phyloP scores from a whole-genome alignment of 2,888 invertebrate species.

The Eupithecia subumbrata region DNA sequence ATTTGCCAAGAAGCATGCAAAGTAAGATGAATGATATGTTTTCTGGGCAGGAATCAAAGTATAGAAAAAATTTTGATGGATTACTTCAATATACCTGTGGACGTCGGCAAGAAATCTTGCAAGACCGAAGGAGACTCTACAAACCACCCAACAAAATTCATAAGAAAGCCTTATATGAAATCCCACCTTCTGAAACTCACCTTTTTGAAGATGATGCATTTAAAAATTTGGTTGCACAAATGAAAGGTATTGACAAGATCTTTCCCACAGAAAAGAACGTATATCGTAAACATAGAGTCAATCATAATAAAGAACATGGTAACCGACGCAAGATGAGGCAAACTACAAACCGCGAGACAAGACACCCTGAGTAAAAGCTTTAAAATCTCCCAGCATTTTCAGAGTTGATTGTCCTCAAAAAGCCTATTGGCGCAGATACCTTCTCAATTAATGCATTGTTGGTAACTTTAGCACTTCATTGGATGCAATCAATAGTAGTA shows the following conservation, averaged over 20 bases:
- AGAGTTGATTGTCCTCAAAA: background rate
- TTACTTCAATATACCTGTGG: constrained; percentile 5
- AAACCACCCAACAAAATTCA: background rate
- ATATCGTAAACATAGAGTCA: too few species aligned
- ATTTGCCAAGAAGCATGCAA: background rate
- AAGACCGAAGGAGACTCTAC: constrained; percentile 1
- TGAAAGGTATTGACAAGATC: background rate
- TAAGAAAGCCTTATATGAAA: background rate
- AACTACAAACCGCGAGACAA: background rate
- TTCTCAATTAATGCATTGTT: background rate
- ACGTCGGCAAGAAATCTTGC: background rate
- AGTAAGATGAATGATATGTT: background rate
- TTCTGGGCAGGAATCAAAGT: background rate
- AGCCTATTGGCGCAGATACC: background rate
- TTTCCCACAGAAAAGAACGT: constrained; percentile 1
- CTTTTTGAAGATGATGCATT: constrained; percentile 6
- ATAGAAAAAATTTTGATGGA: background rate
- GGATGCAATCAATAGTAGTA: too few species aligned
- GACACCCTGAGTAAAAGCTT: background rate
- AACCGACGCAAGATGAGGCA: background rate
- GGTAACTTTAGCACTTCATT: too few species aligned
- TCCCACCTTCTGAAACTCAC: constrained; percentile 3
- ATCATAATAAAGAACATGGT: too few species aligned
- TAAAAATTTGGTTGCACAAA: background rate
- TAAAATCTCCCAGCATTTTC: background rate